A percentile compares a stretch with the other conserved stretches of the same genome.
Evolutionary conservation across 1,140 invertebrate genomes (phyloP).

Genomic region (Danaus melanippus): DNA sequence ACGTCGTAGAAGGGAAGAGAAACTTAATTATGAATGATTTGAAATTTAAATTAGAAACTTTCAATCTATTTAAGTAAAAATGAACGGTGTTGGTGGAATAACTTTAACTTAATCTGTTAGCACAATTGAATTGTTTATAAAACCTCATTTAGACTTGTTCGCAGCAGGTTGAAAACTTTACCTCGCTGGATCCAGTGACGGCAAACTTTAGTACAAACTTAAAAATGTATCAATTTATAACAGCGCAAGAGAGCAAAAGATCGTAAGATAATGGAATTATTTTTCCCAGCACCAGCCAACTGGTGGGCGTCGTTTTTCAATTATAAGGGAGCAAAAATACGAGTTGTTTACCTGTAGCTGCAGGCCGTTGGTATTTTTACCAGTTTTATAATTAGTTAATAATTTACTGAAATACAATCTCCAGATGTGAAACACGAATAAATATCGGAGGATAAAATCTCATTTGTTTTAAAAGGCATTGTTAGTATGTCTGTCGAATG

Average conservation of each 20-base stretch:
- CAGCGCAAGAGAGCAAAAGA: slow-evolving; percentile 22
- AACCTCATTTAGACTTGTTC: slow-evolving; percentile 17
- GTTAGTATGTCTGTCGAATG: slow-evolving; percentile 11
- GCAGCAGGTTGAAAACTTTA: slow-evolving; percentile 11
- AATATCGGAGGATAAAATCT: slow-evolving; percentile 14
- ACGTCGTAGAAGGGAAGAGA: too few relatives aligned
- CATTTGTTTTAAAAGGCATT: slow-evolving; percentile 19
- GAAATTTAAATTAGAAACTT: too few relatives aligned
- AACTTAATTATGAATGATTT: too few relatives aligned
- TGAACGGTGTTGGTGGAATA: too few relatives aligned
- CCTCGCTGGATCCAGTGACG: slow-evolving; percentile 11
- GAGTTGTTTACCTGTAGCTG: slow-evolving; percentile 43
- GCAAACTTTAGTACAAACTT: slow-evolving; percentile 16
- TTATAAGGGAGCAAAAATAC: slow-evolving; percentile 46
- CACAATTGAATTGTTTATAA: slow-evolving; percentile 11
- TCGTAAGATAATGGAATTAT: slow-evolving; percentile 49
- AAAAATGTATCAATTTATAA: slow-evolving; percentile 18
- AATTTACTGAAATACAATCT: slow-evolving; percentile 18
- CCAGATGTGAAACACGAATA: slow-evolving; percentile 14
- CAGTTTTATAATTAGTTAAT: slow-evolving; percentile 26
- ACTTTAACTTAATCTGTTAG: slow-evolving; percentile 9
- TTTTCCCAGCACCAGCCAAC: slow-evolving; percentile 43
- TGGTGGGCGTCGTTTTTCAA: slow-evolving; percentile 51
- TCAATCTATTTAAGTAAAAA: too few relatives aligned
- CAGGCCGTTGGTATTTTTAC: slow-evolving; percentile 33